A percentile compares a stretch with the other conserved stretches of the same genome.
Evolutionary conservation across 1,140 invertebrate genomes (phyloP).

Genomic region (Trichogramma pretiosum): DNA sequence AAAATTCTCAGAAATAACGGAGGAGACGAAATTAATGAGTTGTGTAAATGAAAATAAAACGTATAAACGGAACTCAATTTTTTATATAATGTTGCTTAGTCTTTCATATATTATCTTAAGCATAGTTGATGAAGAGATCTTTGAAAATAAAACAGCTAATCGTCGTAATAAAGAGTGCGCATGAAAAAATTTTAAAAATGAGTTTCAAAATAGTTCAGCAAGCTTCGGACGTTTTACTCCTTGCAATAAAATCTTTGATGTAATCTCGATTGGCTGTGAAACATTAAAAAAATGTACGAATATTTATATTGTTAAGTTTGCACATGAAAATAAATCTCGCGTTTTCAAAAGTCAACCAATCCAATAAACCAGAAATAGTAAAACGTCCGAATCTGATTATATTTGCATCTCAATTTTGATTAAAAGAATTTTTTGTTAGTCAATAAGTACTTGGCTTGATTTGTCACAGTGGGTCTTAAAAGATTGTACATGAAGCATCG

Average conservation of each 20-base stretch:
- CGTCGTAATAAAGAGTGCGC: too few relatives aligned
- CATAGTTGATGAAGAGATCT: constrained; percentile 5
- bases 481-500: constrained; percentile 7
- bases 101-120: constrained; percentile 17
- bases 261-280: too few relatives aligned
- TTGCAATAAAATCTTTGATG: too few relatives aligned
- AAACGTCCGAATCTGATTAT: constrained; percentile 18
- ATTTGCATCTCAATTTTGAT: too few relatives aligned
- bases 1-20: too few relatives aligned
- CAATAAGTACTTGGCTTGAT: constrained; percentile 15
- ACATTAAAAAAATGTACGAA: too few relatives aligned
- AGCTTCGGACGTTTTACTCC: constrained; percentile 8
- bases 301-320: too few relatives aligned
- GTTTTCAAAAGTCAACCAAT: too few relatives aligned
- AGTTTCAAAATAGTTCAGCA: constrained; percentile 14
- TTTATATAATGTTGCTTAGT: constrained; percentile 16
- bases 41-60: constrained; percentile 13
- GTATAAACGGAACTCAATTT: constrained; percentile 13
- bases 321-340: too few relatives aligned
- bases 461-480: constrained; percentile 12
- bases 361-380: too few relatives aligned
- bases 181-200: constrained; percentile 13
- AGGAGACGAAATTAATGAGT: too few relatives aligned
- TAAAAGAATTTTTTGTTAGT: constrained; percentile 11
- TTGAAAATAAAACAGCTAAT: constrained; percentile 8